Evolutionary conservation across 2,113 vertebrate genomes (phyloP), one percentile per base, ranked within the genome.

Genomic region (Neolamprologus fasciatus): DNA sequence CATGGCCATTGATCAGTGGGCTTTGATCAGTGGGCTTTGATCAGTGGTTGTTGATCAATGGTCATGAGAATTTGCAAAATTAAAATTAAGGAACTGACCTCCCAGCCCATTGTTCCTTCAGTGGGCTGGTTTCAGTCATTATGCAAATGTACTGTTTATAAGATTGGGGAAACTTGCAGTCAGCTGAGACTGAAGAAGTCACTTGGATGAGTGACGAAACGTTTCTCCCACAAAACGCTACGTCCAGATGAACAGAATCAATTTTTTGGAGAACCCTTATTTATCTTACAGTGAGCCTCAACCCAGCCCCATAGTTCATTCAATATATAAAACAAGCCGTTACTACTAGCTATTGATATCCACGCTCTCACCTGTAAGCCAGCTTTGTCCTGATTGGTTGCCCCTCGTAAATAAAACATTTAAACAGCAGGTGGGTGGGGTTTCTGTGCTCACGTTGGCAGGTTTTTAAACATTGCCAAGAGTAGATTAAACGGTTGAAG

Each of bases 311-410:
- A 12, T 50, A 50, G 73, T 50, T 78, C 26, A 51, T 50, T 28
- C 4, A 50, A 28, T 78, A 50, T 50, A 28, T 50, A 31, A 13
- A 50, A 31, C 9, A 19, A 78, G 42, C 6, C 2, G 4, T 50
- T 76, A 42, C 45, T 50, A 50, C 61, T 37, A 66, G 19, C 33
- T 37, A 37, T 33, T 66, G 16, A 78, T 31, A 19, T 31, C 23
- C 14, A 1, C 23, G 0, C 26, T 28, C 26, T n/a, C 45, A 0
- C 16, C 71, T 78, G 45, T 31, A 78, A 51, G 73, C 23, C 26
- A 31, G 9, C 71, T 50, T 78, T 78, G 23, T 50, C 26, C 71
- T 78, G 71, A 78, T 50, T 50, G 45, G 45, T 31, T 78, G 45
- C 45, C 16, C 73, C 45, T 31, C 9, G 1, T 78, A 50, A 13